These are phyloP conservation scores for Caenorhabditis sp. DNA, from an alignment of 2,888 invertebrate species.

Conservation along the genomic window DNA sequence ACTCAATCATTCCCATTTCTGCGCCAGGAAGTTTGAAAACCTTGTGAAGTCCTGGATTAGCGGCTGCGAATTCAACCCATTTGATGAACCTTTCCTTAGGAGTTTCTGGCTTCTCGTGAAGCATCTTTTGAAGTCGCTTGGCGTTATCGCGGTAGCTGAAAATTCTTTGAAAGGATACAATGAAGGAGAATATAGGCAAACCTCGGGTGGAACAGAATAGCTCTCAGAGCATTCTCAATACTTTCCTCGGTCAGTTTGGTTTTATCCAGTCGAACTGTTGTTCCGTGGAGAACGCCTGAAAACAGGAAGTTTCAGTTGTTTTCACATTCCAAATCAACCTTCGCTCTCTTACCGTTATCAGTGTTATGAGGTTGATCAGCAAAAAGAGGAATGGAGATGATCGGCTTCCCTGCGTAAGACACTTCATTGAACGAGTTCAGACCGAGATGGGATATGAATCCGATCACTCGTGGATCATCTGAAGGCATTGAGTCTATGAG, in stretches of 20 bases:
- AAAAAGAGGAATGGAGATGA: slow-evolving; percentile 69
- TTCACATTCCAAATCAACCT: neutral
- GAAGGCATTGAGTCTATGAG: neutral
- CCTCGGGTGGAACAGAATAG: slow-evolving; percentile 46
- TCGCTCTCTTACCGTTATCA: slow-evolving; percentile 48
- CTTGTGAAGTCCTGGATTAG: slow-evolving; percentile 63
- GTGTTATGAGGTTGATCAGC: slow-evolving; percentile 70
- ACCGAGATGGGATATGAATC: slow-evolving; percentile 70
- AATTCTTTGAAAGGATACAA: neutral
- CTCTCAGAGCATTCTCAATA: slow-evolving; percentile 42
- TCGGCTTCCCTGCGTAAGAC: slow-evolving; percentile 63
- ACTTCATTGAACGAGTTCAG: slow-evolving; percentile 69
- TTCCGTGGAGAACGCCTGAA: slow-evolving; percentile 62
- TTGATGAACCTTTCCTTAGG: slow-evolving; percentile 61
- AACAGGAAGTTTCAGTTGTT: slow-evolving; percentile 8
- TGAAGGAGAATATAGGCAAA: neutral
- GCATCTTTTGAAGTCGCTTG: slow-evolving; percentile 54
- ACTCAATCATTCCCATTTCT: slow-evolving; percentile 56
- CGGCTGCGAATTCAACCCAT: slow-evolving; percentile 68
- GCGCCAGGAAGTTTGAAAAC: slow-evolving; percentile 58
- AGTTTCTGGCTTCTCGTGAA: slow-evolving; percentile 58
- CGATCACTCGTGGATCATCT: slow-evolving; percentile 66
- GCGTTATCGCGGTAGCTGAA: slow-evolving; percentile 42
- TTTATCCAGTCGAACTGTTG: slow-evolving; percentile 59
- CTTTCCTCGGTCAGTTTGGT: slow-evolving; percentile 44